Evolutionary conservation across 1,140 invertebrate genomes (phyloP).

Genomic region (Ceratina australensis): DNA sequence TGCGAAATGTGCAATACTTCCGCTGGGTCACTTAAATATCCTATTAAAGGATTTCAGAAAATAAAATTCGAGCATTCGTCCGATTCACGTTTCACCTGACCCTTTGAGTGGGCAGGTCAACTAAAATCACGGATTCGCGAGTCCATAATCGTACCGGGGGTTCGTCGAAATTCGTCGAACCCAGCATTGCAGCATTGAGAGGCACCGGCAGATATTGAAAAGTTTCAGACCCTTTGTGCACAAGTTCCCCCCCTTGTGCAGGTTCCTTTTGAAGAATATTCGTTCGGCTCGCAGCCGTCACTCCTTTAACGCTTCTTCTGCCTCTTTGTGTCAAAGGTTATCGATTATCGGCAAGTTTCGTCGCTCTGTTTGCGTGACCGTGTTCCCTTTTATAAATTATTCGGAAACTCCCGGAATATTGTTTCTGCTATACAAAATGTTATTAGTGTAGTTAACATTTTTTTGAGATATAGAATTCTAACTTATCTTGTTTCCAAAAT

Average conservation of each 20-base stretch:
- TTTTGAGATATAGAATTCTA: too few relatives aligned
- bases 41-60: constrained; percentile 12
- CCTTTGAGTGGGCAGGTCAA: background rate
- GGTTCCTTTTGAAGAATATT: constrained; percentile 28
- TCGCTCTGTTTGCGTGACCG: background rate
- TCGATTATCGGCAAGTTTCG: constrained; percentile 40
- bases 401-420: background rate
- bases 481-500: too few relatives aligned
- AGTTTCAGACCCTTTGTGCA: constrained; percentile 34
- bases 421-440: too few relatives aligned
- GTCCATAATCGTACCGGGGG: background rate
- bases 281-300: background rate
- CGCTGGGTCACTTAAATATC: background rate
- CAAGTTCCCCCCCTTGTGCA: background rate
- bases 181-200: background rate
- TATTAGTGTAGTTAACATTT: too few relatives aligned
- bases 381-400: background rate
- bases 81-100: constrained; percentile 1
- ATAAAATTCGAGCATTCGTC: background rate
- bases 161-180: background rate
- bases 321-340: constrained; percentile 28
- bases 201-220: constrained; percentile 28
- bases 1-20: background rate
- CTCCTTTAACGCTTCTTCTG: background rate
- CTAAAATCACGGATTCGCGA: background rate